phyloP scores from a whole-genome alignment of 1,140 invertebrate species.

The Vanessa tameamea region DNA sequence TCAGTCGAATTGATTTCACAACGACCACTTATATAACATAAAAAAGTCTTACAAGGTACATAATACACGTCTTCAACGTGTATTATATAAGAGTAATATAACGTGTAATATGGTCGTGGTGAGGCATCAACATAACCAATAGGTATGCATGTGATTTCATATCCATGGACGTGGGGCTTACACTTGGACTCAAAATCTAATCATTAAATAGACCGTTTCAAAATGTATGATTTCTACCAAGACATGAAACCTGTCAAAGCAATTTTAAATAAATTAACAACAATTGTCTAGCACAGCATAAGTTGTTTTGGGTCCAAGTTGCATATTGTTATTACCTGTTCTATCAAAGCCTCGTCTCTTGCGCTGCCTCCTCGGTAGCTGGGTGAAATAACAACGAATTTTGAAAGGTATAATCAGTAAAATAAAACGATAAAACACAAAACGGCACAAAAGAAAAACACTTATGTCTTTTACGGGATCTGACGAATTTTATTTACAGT shows the following conservation, averaged over 20 bases:
- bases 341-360: slow-evolving; percentile 82
- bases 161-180: slow-evolving; percentile 50
- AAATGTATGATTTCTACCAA: not conserved
- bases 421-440: slow-evolving; percentile 78
- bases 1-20: slow-evolving; percentile 45
- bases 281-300: slow-evolving; percentile 15
- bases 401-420: slow-evolving; percentile 77
- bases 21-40: slow-evolving; percentile 2
- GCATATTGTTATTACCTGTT: slow-evolving; percentile 76
- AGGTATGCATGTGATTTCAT: not conserved
- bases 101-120: slow-evolving; percentile 14
- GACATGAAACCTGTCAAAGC: not conserved
- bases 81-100: not conserved
- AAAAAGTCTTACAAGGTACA: not conserved
- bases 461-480: slow-evolving; percentile 51
- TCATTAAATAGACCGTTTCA: slow-evolving; percentile 36
- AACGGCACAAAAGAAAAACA: slow-evolving; percentile 78
- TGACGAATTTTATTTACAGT: slow-evolving; percentile 12
- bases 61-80: not conserved
- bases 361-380: slow-evolving; percentile 80
- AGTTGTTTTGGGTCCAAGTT: slow-evolving; percentile 69
- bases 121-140: slow-evolving; percentile 16
- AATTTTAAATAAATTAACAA: not conserved
- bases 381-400: slow-evolving; percentile 81
- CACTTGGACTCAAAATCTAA: slow-evolving; percentile 72